A percentile compares a stretch with the other conserved stretches of the same genome.
Evolutionary conservation across 2,888 invertebrate species (phyloP).

Genomic region (Pandemis corylana): DNA sequence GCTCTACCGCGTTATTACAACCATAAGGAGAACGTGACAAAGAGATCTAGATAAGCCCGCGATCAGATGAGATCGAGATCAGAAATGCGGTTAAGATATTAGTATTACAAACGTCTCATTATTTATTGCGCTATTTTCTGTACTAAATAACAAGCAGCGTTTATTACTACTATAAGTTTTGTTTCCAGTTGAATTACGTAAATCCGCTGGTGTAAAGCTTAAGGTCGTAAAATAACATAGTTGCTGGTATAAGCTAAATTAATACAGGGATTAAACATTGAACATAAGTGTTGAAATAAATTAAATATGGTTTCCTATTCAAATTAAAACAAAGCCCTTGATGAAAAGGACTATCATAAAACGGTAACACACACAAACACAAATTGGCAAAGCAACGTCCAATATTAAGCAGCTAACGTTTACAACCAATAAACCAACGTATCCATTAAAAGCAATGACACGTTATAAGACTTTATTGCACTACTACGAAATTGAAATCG

Average conservation of each 20-base stretch:
- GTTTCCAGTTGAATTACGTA: slow-evolving; percentile 48
- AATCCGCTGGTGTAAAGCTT: slow-evolving; percentile 47
- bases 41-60: slow-evolving; percentile 67
- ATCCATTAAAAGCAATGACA: slow-evolving; percentile 42
- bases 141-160: slow-evolving; percentile 56
- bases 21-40: slow-evolving; percentile 65
- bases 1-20: slow-evolving; percentile 52
- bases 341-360: slow-evolving; percentile 44
- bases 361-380: slow-evolving; percentile 49
- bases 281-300: not conserved
- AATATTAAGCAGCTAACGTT: slow-evolving; percentile 47
- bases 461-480: slow-evolving; percentile 49
- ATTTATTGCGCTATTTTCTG: slow-evolving; percentile 67
- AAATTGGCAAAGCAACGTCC: slow-evolving; percentile 48
- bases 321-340: not conserved
- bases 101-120: slow-evolving; percentile 71
- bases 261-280: not conserved
- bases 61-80: slow-evolving; percentile 76
- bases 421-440: slow-evolving; percentile 50
- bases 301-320: not conserved
- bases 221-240: slow-evolving; percentile 49
- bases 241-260: slow-evolving; percentile 38
- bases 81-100: slow-evolving; percentile 67
- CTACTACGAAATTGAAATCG: slow-evolving; percentile 44
- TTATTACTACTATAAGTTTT: slow-evolving; percentile 53